Conservation (phyloP, 2,797 vertebrate genomes). For the Salarias fasciatus region DNA sequence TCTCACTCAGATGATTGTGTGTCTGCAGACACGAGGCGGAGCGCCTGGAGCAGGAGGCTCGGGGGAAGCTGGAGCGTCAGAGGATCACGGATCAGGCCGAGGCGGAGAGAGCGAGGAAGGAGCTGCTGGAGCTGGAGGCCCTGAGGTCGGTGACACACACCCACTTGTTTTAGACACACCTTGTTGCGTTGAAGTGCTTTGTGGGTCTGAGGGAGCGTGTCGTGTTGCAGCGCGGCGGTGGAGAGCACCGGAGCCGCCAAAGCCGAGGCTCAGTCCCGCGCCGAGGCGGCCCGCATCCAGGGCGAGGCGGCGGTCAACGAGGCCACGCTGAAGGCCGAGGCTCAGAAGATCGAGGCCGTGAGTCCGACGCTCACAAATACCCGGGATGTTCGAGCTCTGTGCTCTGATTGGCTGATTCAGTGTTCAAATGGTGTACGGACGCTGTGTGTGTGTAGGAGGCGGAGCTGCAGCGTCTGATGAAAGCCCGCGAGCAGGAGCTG, state of each 20-base stretch:
- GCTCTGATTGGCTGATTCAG: too few relatives aligned
- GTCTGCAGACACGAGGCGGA: constrained; percentile 88
- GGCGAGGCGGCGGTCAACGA: constrained; percentile 89
- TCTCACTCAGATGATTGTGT: not conserved
- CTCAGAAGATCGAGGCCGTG: constrained; percentile 89
- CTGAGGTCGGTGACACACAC: constrained; percentile 80
- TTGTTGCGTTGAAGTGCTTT: too few relatives aligned
- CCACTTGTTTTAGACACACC: too few relatives aligned
- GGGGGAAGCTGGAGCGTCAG: constrained; percentile 90
- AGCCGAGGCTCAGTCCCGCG: constrained; percentile 88
- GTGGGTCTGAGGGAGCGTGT: too few relatives aligned
- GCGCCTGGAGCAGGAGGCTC: constrained; percentile 91
- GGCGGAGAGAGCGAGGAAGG: constrained; percentile 87
- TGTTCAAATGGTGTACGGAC: too few relatives aligned
- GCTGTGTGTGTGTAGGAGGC: constrained; percentile 82
- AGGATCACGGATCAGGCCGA: constrained; percentile 90
- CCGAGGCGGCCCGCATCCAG: constrained; percentile 89
- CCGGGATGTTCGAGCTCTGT: too few relatives aligned
- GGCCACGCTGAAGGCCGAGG: constrained; percentile 89
- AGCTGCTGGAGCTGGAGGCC: constrained; percentile 91
- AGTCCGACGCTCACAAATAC: not conserved
- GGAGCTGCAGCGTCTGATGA: constrained; percentile 83
- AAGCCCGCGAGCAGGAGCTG: constrained; percentile 87
- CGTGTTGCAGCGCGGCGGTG: constrained; percentile 82
- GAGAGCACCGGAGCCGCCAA: constrained; percentile 91